Base-by-base conservation (phyloP, 2,797 vertebrate genomes). In the Syndactyla subalaris region DNA sequence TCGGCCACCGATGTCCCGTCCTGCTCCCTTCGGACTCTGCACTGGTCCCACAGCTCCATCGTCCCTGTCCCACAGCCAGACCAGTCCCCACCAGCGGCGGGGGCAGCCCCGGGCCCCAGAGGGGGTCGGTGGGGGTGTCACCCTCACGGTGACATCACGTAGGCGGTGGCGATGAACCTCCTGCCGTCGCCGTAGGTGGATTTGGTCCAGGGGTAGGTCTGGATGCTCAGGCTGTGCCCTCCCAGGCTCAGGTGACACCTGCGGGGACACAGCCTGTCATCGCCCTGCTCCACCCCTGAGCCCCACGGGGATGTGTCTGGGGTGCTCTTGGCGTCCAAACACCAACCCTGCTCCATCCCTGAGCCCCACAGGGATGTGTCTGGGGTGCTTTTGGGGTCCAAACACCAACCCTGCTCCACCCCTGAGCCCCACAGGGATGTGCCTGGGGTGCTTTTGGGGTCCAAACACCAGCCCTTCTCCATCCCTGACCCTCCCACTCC, bases 141-240 rank as follows among this genome's bases (percentile, higher is more conserved):
- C 59, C 12, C 62, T 98, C 96, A 97, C 11, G 98, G 97, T 0
- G 97, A 97, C 29, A 97, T 93, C 12, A 99, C 98, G 30, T 98
- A 99, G 41, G 98, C 99, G 0, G 99, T 99, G 70, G 94, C 99
- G 4, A 99, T 99, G 96, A 96, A 99, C 66, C 98, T 99, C 97
- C 98, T 98, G 61, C 99, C 98, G 4, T 98, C 20, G 7, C 98
- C 98, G 0, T 99, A 99, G 55, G 72, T 98, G 32, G 98, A 95
- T 17, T 99, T 99, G 58, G 98, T 96, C 99, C 99, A 99, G 77
- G 98, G 96, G 82, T 99, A 99, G 9, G 99, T 99, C 96, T 99
- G 98, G 92, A 99, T 98, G 21, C 92, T 92, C 84, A 99, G 92
- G 46, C 82, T 41, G 54, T 99, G 95, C 24, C 99, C 98, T 14